Evolutionary conservation across 2,797 vertebrate genomes (phyloP).

Genomic region (Pseudochirops cupreus): DNA sequence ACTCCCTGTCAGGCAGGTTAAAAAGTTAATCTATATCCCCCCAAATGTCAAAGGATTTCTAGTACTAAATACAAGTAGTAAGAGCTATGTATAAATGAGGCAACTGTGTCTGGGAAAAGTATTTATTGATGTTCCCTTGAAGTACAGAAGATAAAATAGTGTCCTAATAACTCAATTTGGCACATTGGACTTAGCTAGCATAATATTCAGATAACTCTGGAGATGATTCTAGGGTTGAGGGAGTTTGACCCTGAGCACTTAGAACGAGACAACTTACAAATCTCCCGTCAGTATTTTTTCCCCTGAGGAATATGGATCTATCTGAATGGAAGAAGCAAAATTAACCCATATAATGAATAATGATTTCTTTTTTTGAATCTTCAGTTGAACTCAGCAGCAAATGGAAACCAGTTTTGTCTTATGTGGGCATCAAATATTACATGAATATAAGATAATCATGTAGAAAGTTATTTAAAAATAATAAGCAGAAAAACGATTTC

Average conservation of each 20-base stretch:
- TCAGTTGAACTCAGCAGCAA: slow-evolving; percentile 17
- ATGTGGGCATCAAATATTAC: neutral
- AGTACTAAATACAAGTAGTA: neutral
- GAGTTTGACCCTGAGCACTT: slow-evolving; percentile 62
- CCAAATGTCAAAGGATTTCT: slow-evolving; percentile 12
- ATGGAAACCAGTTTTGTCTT: neutral
- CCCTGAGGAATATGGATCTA: slow-evolving; percentile 29
- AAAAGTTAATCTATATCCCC: neutral
- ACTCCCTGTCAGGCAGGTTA: neutral
- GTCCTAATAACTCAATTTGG: slow-evolving; percentile 67
- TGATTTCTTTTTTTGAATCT: neutral
- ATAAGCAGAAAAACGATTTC: slow-evolving; percentile 6
- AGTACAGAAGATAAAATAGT: slow-evolving; percentile 72
- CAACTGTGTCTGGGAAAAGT: slow-evolving; percentile 53
- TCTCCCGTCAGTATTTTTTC: slow-evolving; percentile 56
- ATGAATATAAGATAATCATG: slow-evolving; percentile 31
- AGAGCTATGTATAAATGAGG: slow-evolving; percentile 46
- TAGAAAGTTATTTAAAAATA: neutral
- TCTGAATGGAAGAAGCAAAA: slow-evolving; percentile 9
- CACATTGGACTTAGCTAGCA: slow-evolving; percentile 63
- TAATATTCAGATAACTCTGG: slow-evolving; percentile 63
- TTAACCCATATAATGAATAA: slow-evolving; percentile 1
- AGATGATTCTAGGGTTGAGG: slow-evolving; percentile 59
- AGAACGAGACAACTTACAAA: slow-evolving; percentile 69
- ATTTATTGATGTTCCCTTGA: slow-evolving; percentile 58